Evolutionary conservation across 92 coral and sea anemone species (phyloP), one percentile per base, ranked within the genome.

Genomic region (Nematostella vectensis): DNA sequence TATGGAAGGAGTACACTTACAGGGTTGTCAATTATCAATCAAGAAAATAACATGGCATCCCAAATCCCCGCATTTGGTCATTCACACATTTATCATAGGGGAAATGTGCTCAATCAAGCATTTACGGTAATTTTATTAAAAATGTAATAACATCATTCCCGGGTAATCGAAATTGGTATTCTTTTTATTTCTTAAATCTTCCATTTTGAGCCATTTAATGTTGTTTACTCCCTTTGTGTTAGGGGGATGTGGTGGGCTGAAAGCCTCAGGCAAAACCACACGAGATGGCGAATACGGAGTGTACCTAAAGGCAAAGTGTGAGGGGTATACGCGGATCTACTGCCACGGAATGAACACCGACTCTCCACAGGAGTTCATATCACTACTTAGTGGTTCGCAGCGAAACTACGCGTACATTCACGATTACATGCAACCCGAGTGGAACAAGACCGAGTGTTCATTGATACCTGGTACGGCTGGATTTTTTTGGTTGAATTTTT

Each of bases 201-300:
- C n/a, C n/a, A n/a, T n/a, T n/a, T n/a, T n/a, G n/a, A n/a, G n/a
- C n/a, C n/a, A n/a, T n/a, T n/a, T n/a, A n/a, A n/a, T n/a, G n/a
- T n/a, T n/a, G n/a, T n/a, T 33, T 33, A 33, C 15, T 33, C 40
- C 15, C 8, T 33, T 33, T 33, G 40, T 15, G n/a, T 58, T 17
- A 81, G 88, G 83, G n/a, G 88, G 88, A 10, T 88, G 96, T 66
- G 67, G 55, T 13, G 76, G 72, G 23, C 68, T 74, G 25, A 88
- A 88, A 55, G 58, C 54, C 11, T 61, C 81, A 11, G 76, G 83
- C n/a, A 33, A 48, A 23, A 83, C 63, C 13, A 59, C 59, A 13
- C 56, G n/a, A 25, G 96, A 88, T 42, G 85, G 85, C 2, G 80
- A 74, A 49, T 82, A 83, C 50, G 39, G 24, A 8, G 59, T 73